These are phyloP conservation scores for Baryphthengus martii DNA, from an alignment of 2,113 vertebrate genomes.

Conservation along the genomic window DNA sequence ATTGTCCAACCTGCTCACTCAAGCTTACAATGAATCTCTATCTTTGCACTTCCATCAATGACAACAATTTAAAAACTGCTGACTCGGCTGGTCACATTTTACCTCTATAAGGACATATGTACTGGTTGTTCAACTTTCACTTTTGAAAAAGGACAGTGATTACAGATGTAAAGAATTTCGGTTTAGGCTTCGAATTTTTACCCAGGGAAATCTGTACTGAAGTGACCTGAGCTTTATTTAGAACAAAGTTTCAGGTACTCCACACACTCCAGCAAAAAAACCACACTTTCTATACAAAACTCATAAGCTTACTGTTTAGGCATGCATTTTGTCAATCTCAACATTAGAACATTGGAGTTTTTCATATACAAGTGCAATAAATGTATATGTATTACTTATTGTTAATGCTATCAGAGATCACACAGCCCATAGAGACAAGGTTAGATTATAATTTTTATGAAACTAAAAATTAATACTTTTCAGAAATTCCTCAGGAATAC, in stretches of 20 bases:
- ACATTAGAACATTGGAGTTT: fast-evolving
- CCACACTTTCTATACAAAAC: neutral
- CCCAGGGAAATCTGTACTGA: neutral
- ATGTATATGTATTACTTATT: neutral
- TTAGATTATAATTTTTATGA: neutral
- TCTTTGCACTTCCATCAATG: neutral
- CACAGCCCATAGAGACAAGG: neutral
- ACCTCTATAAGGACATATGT: neutral
- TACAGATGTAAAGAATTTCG: neutral
- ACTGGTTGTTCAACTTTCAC: neutral
- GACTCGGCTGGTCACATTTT: neutral
- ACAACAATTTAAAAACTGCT: neutral
- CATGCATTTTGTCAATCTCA: neutral
- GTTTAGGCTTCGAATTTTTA: neutral
- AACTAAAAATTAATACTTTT: neutral
- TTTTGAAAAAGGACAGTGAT: neutral
- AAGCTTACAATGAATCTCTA: neutral
- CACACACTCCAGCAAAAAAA: neutral
- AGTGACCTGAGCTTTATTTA: neutral
- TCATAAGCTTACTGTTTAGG: neutral
- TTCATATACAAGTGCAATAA: neutral
- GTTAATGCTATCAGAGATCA: neutral
- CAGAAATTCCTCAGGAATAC: neutral
- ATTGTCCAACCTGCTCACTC: neutral
- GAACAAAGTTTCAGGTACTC: neutral